Evolutionary conservation across 2,888 invertebrate genomes (phyloP), one percentile per base, ranked within the genome.

Genomic region (Gryllus longicercus): DNA sequence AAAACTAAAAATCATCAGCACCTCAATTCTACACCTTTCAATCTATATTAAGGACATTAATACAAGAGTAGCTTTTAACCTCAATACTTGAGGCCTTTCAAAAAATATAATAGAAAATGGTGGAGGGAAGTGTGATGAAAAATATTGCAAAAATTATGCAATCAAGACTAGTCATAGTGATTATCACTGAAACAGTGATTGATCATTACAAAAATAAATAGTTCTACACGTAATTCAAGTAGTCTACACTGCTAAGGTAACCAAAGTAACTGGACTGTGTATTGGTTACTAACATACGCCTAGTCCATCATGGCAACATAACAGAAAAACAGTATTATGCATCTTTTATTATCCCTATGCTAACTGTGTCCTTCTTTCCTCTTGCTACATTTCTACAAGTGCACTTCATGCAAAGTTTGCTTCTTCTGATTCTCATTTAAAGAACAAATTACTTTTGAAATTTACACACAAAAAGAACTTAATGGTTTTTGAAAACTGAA

Each of bases 101-200:
- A 80, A 78, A 79, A 76, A 77, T 77, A 76, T 51, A 74, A 79
- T 74, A 74, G 81, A 77, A 80, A 78, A 80, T 63, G 63, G 63
- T 18, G 63, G 14, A n/a, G 63, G 63, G n/a, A 63, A 63, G 14
- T 63, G 63, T 63, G 63, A 63, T 63, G 63, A 63, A 63, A 63
- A 78, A 78, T 50, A 78, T 23, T 51, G 78, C 50, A 78, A 79
- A 81, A 79, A 79, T 81, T 81, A 80, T 80, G 81, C 81, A 81
- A 78, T 80, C 80, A 81, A 80, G 82, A 82, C 82, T 82, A 82
- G 82, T 81, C 77, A 81, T 74, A 78, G 81, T 78, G 79, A 81
- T 77, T 78, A 80, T 78, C 78, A 81, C 81, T 80, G 77, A 63
- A 76, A 49, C 23, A 50, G 81, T 79, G 79, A 80, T 74, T 74